Percentiles rank a stretch among this genome's conserved stretches.
phyloP scores from a whole-genome alignment of 2,797 vertebrate species.

The Euthynnus affinis region DNA sequence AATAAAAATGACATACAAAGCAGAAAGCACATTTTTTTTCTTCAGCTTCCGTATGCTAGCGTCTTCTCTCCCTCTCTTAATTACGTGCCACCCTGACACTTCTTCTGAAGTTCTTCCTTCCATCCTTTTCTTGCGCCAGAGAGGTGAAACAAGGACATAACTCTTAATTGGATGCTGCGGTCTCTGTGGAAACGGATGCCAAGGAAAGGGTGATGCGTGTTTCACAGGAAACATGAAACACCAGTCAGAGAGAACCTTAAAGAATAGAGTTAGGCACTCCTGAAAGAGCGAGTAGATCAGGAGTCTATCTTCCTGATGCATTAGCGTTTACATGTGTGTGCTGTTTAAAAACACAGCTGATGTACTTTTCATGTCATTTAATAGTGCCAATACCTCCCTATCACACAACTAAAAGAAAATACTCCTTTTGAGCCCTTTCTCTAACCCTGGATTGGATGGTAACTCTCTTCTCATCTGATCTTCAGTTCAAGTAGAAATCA shows the following conservation, averaged over 20 bases:
- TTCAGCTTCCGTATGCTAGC: neutral
- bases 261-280: neutral
- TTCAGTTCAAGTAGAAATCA: neutral
- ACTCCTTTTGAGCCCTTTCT: too few species aligned
- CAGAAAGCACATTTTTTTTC: neutral
- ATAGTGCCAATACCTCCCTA: too few species aligned
- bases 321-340: neutral
- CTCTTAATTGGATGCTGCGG: slow-evolving; percentile 43
- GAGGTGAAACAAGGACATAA: slow-evolving; percentile 53
- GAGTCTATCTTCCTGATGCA: neutral
- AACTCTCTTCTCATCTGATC: neutral
- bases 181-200: slow-evolving; percentile 27
- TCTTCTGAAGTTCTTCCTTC: slow-evolving; percentile 16
- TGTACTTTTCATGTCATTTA: too few species aligned
- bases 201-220: neutral
- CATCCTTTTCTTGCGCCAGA: slow-evolving; percentile 17
- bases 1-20: neutral
- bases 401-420: too few species aligned
- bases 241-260: neutral
- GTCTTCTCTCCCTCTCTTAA: neutral
- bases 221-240: slow-evolving; percentile 6
- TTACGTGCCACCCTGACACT: slow-evolving; percentile 22
- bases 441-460: too few species aligned
- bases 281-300: neutral
- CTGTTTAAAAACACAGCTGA: neutral